phyloP scores from a whole-genome alignment of 2,113 vertebrate genomes.

The Podocnemis expansa region DNA sequence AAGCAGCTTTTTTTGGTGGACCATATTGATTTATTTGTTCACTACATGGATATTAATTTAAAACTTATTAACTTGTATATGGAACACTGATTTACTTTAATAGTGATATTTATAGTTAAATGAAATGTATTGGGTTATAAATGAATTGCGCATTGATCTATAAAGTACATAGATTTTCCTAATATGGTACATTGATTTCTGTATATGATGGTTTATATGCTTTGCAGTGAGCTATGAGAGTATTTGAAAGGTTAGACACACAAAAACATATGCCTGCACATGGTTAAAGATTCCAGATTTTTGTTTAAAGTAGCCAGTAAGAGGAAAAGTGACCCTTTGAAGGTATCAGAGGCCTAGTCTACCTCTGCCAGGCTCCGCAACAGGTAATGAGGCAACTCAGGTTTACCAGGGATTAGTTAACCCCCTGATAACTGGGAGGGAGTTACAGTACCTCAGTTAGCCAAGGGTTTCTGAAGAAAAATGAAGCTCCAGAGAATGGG shows the following conservation, averaged over 20 bases:
- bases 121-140: not conserved
- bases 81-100: not conserved
- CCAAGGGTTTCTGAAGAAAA: not conserved
- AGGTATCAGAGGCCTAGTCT: not conserved
- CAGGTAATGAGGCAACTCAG: not conserved
- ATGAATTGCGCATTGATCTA: not conserved
- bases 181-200: not conserved
- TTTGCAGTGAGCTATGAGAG: not conserved
- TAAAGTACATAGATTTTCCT: not conserved
- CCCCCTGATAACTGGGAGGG: not conserved
- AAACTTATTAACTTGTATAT: not conserved
- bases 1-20: not conserved
- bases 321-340: not conserved
- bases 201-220: not conserved
- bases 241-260: not conserved
- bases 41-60: not conserved
- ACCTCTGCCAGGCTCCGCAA: not conserved
- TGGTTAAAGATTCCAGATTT: not conserved
- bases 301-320: not conserved
- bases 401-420: not conserved
- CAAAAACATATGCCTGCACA: not conserved
- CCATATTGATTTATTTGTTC: not conserved
- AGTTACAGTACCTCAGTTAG: not conserved
- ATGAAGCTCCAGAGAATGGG: not conserved
- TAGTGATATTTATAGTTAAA: slow-evolving; percentile 1